A percentile compares a stretch with the other conserved stretches of the same genome.
Conservation (phyloP, 2,888 invertebrate species). For the Crepidodera aurea region DNA sequence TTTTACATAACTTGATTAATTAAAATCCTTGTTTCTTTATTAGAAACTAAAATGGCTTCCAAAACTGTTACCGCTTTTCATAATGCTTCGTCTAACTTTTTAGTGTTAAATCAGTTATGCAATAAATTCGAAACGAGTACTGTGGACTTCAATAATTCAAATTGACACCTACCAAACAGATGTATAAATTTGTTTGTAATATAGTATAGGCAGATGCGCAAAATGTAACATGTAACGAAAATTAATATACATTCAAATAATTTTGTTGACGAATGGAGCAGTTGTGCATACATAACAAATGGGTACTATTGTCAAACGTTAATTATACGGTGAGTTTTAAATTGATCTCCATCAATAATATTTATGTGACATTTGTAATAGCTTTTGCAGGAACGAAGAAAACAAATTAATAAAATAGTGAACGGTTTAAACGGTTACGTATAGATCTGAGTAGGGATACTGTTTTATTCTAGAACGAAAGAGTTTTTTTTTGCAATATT, state of each 20-base stretch:
- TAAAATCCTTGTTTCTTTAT: too few species aligned
- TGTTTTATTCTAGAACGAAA: too few species aligned
- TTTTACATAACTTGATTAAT: too few species aligned
- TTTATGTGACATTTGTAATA: not conserved
- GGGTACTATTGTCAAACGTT: constrained; percentile 16
- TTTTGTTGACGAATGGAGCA: constrained; percentile 30
- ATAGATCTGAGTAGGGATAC: too few species aligned
- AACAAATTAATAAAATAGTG: too few species aligned
- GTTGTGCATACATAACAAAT: constrained; percentile 26
- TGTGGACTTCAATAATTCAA: not conserved
- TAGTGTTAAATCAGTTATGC: too few species aligned
- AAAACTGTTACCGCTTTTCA: too few species aligned
- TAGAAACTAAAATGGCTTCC: too few species aligned
- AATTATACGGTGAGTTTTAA: constrained; percentile 9
- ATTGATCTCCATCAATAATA: constrained; percentile 11
- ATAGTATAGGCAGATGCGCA: constrained; percentile 27
- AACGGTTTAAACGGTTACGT: too few species aligned
- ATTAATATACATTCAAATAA: constrained; percentile 36
- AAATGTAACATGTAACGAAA: constrained; percentile 31
- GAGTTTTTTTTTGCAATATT: too few species aligned
- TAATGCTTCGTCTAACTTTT: too few species aligned
- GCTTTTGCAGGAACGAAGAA: too few species aligned
- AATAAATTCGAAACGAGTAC: not conserved
- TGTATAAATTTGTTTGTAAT: constrained; percentile 30
- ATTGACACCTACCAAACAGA: constrained; percentile 26